Evolutionary conservation across 2,797 vertebrate genomes (phyloP).

Genomic region (Vespertilio murinus): DNA sequence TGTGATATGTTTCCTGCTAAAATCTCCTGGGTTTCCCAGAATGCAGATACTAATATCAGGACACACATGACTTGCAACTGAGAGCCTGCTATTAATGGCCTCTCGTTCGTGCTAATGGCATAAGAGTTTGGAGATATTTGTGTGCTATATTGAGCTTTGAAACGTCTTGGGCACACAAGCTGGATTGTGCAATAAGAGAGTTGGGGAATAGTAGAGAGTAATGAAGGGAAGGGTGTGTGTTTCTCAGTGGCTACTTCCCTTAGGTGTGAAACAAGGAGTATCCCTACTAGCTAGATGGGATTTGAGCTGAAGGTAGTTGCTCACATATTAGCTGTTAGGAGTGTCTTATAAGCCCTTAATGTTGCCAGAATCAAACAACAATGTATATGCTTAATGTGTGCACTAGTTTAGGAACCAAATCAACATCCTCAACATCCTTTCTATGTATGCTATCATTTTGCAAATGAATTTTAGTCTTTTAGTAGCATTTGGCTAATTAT

Average conservation of each 20-base stretch:
- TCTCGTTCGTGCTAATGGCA: neutral
- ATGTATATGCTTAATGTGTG: neutral
- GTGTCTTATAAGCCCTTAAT: neutral
- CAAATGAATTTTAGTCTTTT: conserved; percentile 25
- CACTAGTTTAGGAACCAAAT: neutral
- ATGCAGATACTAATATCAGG: neutral
- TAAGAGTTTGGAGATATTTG: neutral
- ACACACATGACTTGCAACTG: neutral
- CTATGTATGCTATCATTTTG: neutral
- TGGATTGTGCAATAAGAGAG: neutral
- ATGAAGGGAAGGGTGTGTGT: neutral
- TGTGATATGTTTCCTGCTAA: neutral
- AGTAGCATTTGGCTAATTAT: neutral
- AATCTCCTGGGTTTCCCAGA: neutral
- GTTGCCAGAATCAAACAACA: neutral
- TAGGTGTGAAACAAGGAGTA: neutral
- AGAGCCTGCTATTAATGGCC: neutral
- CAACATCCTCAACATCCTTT: neutral
- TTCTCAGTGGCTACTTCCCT: neutral
- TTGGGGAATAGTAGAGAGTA: neutral
- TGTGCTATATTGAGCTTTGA: neutral
- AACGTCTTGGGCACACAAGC: neutral
- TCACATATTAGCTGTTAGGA: neutral
- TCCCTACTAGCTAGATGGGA: neutral
- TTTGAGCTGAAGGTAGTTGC: neutral